A percentile compares a stretch with the other conserved stretches of the same genome.
Evolutionary conservation across 2,797 vertebrate species (phyloP).

Genomic region (Darevskia nairensis): DNA sequence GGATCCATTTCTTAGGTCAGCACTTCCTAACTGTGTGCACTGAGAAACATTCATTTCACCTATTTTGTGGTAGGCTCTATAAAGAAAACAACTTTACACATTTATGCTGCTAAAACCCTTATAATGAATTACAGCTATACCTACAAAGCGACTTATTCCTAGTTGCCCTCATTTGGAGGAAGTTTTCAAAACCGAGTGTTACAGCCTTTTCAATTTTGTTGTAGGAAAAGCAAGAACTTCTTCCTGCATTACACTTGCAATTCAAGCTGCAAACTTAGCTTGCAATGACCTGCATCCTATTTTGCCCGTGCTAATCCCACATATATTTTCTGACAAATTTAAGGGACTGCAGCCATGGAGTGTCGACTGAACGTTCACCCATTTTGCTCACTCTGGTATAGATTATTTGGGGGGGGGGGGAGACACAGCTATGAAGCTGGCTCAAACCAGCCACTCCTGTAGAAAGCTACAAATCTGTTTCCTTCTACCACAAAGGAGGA

Average conservation of each 20-base stretch:
- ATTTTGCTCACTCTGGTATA: neutral
- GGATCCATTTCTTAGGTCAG: neutral
- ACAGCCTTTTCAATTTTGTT: neutral
- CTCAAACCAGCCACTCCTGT: neutral
- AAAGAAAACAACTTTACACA: neutral
- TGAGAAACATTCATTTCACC: neutral
- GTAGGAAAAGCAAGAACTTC: neutral
- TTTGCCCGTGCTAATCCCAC: neutral
- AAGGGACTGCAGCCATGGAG: neutral
- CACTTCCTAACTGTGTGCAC: neutral
- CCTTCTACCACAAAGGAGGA: neutral
- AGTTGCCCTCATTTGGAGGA: neutral
- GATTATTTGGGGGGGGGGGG: neutral
- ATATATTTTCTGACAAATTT: neutral
- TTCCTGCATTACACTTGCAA: neutral
- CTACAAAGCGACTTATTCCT: neutral
- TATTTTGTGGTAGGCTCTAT: neutral
- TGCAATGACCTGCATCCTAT: neutral
- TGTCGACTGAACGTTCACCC: neutral
- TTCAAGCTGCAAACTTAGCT: neutral
- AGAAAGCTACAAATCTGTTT: neutral
- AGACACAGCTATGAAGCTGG: neutral
- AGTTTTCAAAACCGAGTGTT: neutral
- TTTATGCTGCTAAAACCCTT: neutral
- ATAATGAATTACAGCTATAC: too few species aligned